Conservation (phyloP, 2,797 vertebrate species). For the Columba guinea region DNA sequence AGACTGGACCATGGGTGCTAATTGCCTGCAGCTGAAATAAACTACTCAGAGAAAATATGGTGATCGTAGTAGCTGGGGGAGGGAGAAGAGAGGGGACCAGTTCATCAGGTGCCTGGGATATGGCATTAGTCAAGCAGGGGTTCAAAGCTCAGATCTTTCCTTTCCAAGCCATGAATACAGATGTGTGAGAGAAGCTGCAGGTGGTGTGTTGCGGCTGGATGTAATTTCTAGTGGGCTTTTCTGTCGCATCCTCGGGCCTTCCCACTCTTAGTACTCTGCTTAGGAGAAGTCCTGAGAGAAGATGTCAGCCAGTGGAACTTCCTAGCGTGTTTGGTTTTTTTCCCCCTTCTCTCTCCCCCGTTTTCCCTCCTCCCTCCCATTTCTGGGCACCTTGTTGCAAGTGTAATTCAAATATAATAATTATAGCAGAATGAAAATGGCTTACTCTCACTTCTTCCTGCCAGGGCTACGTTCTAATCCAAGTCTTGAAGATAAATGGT, state of each 20-base stretch:
- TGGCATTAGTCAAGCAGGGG: neutral
- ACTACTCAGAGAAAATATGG: neutral
- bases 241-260: neutral
- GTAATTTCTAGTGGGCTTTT: neutral
- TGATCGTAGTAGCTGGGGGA: neutral
- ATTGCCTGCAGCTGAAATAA: neutral
- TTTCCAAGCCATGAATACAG: neutral
- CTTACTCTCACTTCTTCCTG: neutral
- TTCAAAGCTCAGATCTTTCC: neutral
- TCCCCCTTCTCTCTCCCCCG: neutral
- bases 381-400: neutral
- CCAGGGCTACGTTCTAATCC: neutral
- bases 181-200: neutral
- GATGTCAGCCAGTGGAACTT: neutral
- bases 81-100: neutral
- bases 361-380: neutral
- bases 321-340: neutral
- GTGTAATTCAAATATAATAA: neutral
- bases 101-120: neutral
- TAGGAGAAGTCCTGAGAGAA: neutral
- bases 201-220: neutral
- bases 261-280: neutral
- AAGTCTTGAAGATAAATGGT: neutral
- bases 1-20: neutral
- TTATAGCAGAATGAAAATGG: neutral